Conservation (phyloP, 37 sponge, comb jelly and placozoan species). For the Crambe crambe region DNA sequence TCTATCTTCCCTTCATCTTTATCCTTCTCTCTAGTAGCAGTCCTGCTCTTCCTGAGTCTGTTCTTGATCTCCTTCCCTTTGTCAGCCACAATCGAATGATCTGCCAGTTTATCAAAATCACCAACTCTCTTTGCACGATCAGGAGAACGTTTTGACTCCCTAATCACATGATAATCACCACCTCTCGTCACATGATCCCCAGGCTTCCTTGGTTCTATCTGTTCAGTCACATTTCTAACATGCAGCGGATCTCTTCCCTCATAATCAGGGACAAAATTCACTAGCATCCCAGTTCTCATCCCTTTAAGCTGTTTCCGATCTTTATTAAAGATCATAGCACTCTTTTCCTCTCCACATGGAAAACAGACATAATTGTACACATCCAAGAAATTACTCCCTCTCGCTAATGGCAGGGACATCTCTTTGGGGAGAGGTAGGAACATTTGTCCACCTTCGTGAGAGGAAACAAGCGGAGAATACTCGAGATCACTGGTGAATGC, state of each 20-base stretch:
- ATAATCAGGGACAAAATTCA: background rate
- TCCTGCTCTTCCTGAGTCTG: background rate
- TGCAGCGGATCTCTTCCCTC: background rate
- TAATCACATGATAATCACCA: background rate
- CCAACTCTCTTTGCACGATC: background rate
- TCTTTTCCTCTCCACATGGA: slow-evolving; percentile 26
- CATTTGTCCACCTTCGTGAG: background rate
- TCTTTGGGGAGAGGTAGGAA: slow-evolving; percentile 66
- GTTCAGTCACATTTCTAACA: background rate
- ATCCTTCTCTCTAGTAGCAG: too few species aligned
- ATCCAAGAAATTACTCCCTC: slow-evolving; percentile 68
- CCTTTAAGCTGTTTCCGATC: background rate
- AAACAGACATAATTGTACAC: slow-evolving; percentile 69
- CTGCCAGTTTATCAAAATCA: background rate
- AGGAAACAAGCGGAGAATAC: slow-evolving; percentile 38
- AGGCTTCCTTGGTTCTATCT: background rate
- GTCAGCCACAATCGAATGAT: background rate
- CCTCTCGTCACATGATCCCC: background rate
- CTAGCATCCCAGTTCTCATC: background rate
- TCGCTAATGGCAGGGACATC: slow-evolving; percentile 78
- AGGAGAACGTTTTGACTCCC: background rate
- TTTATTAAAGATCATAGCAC: background rate
- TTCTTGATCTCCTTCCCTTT: background rate
- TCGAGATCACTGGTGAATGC: slow-evolving; percentile 68
- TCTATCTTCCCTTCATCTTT: background rate